These are phyloP conservation scores for Proisotoma minuta DNA, from an alignment of 2,888 invertebrate species.

Conservation along the genomic window DNA sequence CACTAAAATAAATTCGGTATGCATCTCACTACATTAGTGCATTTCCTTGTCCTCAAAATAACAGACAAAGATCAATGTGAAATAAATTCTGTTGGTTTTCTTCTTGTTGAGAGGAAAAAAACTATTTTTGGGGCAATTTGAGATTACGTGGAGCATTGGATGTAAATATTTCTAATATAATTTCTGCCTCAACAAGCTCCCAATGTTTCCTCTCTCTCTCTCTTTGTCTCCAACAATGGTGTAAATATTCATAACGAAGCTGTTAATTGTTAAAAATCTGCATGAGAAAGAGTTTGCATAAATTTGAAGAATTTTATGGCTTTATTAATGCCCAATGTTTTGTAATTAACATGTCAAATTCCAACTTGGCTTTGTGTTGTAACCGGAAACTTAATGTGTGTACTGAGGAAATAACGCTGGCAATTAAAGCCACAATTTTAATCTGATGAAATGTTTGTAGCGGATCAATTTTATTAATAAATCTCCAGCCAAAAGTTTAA, in stretches of 20 bases:
- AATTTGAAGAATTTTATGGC: background rate
- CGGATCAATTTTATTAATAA: too few species aligned
- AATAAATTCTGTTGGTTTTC: too few species aligned
- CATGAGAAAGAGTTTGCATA: background rate
- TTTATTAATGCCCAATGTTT: background rate
- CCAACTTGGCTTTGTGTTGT: background rate
- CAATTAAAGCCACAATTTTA: conserved; percentile 10
- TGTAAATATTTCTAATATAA: too few species aligned
- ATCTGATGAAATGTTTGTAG: background rate
- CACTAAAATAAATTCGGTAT: too few species aligned
- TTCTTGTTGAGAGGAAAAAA: too few species aligned
- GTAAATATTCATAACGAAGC: background rate
- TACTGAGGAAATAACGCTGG: conserved; percentile 10
- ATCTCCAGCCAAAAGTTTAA: too few species aligned
- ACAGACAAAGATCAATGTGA: too few species aligned
- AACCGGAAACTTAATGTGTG: conserved; percentile 14
- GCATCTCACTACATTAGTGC: too few species aligned
- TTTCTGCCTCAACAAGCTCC: conserved; percentile 4
- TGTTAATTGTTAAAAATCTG: background rate
- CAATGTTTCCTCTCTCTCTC: conserved; percentile 11
- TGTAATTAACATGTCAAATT: background rate
- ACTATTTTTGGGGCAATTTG: too few species aligned
- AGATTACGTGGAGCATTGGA: too few species aligned
- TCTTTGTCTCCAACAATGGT: background rate
- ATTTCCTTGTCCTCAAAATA: too few species aligned